Conservation (phyloP, 2,797 vertebrate species). For the Sebastes matsubarae region DNA sequence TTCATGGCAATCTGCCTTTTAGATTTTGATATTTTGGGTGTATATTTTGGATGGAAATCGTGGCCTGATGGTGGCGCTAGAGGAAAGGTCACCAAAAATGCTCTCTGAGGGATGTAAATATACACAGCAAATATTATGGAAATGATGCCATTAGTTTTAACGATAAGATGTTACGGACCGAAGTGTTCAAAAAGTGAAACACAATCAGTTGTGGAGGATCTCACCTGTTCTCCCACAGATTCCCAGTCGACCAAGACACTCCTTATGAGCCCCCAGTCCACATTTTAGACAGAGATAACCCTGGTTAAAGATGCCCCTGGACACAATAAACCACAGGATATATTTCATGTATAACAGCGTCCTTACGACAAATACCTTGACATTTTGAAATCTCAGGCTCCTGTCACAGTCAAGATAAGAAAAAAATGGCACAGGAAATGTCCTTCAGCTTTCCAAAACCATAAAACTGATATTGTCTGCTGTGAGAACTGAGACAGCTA, state of each 20-base stretch:
- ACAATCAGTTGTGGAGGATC: background rate
- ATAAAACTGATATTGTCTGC: constrained; percentile 21
- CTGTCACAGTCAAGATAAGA: constrained; percentile 35
- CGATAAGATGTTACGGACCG: background rate
- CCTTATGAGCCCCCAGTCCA: constrained; percentile 92
- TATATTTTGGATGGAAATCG: background rate
- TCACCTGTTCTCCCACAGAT: constrained; percentile 83
- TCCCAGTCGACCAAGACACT: constrained; percentile 91
- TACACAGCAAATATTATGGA: background rate
- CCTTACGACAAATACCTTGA: constrained; percentile 46
- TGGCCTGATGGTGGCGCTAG: background rate
- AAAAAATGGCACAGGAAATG: constrained; percentile 24
- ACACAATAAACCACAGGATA: constrained; percentile 64
- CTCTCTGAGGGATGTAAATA: background rate
- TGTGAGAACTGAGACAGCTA: background rate
- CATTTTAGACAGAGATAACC: constrained; percentile 93
- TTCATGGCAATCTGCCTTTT: constrained; percentile 43
- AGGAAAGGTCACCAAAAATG: constrained; percentile 23
- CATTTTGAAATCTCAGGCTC: constrained; percentile 51
- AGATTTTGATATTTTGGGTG: constrained; percentile 41
- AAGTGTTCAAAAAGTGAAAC: background rate
- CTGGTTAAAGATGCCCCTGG: constrained; percentile 95
- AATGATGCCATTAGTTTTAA: background rate
- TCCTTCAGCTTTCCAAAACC: constrained; percentile 37
- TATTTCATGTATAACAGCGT: constrained; percentile 24